A percentile compares a stretch with the other conserved stretches of the same genome.
Conservation (phyloP, 1,140 invertebrate species). For the Aethina tumida region DNA sequence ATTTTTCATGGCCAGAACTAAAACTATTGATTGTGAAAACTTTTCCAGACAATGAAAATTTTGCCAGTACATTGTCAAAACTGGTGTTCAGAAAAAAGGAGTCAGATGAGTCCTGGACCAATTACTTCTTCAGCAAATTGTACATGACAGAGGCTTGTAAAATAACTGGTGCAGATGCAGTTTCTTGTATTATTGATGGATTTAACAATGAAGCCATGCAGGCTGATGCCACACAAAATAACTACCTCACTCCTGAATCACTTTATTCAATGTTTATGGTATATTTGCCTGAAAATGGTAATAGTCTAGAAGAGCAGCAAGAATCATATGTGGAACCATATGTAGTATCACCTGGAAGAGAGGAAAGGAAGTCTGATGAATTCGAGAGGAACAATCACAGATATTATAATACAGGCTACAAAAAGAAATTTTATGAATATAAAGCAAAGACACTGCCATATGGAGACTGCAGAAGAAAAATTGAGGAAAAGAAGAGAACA, state of each 20-base stretch:
- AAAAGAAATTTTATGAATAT: no score
- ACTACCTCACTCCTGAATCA: conserved; percentile 21
- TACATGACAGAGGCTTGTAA: conserved; percentile 24
- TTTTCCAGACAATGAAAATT: conserved; percentile 23
- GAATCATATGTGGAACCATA: no score
- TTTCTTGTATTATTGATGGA: conserved; percentile 25
- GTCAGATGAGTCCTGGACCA: conserved; percentile 20
- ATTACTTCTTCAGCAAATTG: conserved; percentile 24
- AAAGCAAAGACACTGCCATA: no score
- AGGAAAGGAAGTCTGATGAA: no score
- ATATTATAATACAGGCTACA: no score
- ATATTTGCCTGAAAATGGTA: conserved; percentile 16
- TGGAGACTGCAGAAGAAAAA: no score
- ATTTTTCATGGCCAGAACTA: conserved; percentile 25
- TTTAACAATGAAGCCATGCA: conserved; percentile 22
- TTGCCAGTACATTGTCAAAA: conserved; percentile 17
- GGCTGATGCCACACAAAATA: conserved; percentile 15
- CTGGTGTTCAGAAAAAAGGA: conserved; percentile 18
- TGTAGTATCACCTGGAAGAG: no score
- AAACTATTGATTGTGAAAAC: conserved; percentile 23
- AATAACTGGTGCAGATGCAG: conserved; percentile 22
- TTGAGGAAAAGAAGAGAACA: no score
- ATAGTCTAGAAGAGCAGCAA: no score
- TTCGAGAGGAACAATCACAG: no score
- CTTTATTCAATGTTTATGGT: conserved; percentile 20